Base-by-base conservation (phyloP, 1,140 invertebrate genomes). In the Chironomus tepperi region DNA sequence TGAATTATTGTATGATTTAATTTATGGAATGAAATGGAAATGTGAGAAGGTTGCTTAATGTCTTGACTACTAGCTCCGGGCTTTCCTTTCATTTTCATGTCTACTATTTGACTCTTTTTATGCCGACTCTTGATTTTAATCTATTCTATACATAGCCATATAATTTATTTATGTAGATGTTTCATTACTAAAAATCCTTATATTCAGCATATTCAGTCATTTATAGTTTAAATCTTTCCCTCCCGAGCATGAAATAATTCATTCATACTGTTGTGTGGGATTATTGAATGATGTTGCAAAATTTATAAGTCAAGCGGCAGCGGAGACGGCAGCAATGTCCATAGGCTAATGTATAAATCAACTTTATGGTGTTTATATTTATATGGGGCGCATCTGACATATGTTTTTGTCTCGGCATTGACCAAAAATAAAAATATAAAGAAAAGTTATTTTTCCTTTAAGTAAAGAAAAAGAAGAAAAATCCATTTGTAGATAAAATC, bases 201-300 rank as follows among this genome's bases (percentile, higher is more conserved):
- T 34, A 2, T 34, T 34, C 5, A n/a, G n/a, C n/a, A n/a, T n/a
- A n/a, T n/a, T n/a, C n/a, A n/a, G n/a, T n/a, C n/a, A n/a, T n/a
- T n/a, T n/a, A n/a, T n/a, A n/a, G n/a, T n/a, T n/a, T n/a, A n/a
- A n/a, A n/a, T 9, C 43, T 47, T 7, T 47, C 43, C 8, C 43
- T n/a, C 43, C 15, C 15, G 43, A 3, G 43, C 7, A 9, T 47
- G 43, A 47, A 3, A 47, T 34, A 34, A 34, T 34, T 34, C 5
- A 34, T 34, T 34, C 24, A 34, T 34, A 34, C 24, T 34, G 24
- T 2, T 47, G 43, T 47, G 43, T 47, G 43, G 43, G 43, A 47
- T 47, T 47, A 47, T 47, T 47, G 43, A 47, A 47, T 47, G 43
- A 47, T 47, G 43, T 47, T 47, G 43, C 43, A 47, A 47, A 47